A percentile compares a stretch with the other conserved stretches of the same genome.
phyloP scores from a whole-genome alignment of 2,888 invertebrate species.

The Agrypnus murinus region DNA sequence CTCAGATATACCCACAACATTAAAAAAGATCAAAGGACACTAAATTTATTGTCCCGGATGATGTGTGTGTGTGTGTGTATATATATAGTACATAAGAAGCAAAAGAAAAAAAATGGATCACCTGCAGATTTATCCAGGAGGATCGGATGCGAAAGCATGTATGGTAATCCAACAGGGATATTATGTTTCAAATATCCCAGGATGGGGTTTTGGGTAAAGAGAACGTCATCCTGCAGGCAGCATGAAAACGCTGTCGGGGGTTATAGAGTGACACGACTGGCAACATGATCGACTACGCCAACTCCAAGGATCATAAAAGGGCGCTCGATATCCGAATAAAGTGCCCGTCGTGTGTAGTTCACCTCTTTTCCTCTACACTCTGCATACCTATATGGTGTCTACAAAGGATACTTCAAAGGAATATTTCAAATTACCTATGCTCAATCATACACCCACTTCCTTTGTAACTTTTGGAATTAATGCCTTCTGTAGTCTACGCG shows the following conservation, averaged over 20 bases:
- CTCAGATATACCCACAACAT: too few relatives aligned
- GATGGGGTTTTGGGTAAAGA: neutral
- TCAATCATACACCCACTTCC: conserved; percentile 39
- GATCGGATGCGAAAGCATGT: conserved; percentile 1
- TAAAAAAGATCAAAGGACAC: too few relatives aligned
- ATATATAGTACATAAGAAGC: too few relatives aligned
- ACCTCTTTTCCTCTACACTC: conserved; percentile 33
- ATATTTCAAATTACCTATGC: conserved; percentile 46
- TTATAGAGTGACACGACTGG: conserved; percentile 47
- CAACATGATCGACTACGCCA: conserved; percentile 49
- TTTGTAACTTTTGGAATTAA: conserved; percentile 38
- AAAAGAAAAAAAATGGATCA: conserved; percentile 23
- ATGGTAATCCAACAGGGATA: conserved; percentile 39
- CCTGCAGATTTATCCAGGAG: conserved; percentile 26
- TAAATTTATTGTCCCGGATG: conserved; percentile 29
- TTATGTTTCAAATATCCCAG: conserved; percentile 36
- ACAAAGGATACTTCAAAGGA: conserved; percentile 48
- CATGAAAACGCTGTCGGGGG: conserved; percentile 33
- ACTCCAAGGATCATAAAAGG: conserved; percentile 49
- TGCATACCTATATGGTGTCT: conserved; percentile 42
- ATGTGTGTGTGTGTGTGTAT: neutral
- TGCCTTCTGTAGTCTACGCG: neutral
- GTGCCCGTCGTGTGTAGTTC: conserved; percentile 25
- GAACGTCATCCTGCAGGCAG: conserved; percentile 30
- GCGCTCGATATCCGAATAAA: conserved; percentile 49